phyloP scores from a whole-genome alignment of 1,140 invertebrate genomes.

The Chironomus striatipennis region DNA sequence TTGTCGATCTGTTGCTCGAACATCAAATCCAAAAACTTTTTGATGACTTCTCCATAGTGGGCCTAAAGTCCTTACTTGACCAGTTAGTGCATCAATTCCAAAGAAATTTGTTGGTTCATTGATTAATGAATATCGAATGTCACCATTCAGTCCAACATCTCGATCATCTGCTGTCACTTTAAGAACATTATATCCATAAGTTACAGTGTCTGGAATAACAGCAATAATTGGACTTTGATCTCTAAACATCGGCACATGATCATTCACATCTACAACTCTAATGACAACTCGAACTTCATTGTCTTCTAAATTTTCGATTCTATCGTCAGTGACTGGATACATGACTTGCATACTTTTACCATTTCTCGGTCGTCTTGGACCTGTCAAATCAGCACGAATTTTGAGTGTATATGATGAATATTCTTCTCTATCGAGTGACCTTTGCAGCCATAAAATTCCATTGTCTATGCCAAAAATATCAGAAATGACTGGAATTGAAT shows the following conservation, averaged over 20 bases:
- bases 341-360: conserved; percentile 59
- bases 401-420: conserved; percentile 56
- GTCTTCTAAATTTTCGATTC: conserved; percentile 51
- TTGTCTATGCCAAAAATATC: conserved; percentile 52
- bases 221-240: conserved; percentile 65
- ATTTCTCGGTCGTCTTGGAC: conserved; percentile 32
- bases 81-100: conserved; percentile 62
- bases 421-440: conserved; percentile 58
- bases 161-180: conserved; percentile 62
- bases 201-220: conserved; percentile 65
- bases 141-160: conserved; percentile 65
- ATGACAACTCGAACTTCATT: conserved; percentile 51
- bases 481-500: conserved; percentile 23
- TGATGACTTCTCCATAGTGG: conserved; percentile 57
- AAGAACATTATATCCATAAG: conserved; percentile 70
- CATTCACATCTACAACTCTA: conserved; percentile 69
- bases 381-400: conserved; percentile 50
- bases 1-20: conserved; percentile 71
- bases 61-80: conserved; percentile 61
- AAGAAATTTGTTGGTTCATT: conserved; percentile 60
- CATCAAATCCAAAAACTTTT: conserved; percentile 72
- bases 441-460: conserved; percentile 58
- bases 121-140: conserved; percentile 70
- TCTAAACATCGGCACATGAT: conserved; percentile 67
- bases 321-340: conserved; percentile 60